Evolutionary conservation across 2,797 vertebrate genomes (phyloP).

Genomic region (Pitangus sulphuratus): DNA sequence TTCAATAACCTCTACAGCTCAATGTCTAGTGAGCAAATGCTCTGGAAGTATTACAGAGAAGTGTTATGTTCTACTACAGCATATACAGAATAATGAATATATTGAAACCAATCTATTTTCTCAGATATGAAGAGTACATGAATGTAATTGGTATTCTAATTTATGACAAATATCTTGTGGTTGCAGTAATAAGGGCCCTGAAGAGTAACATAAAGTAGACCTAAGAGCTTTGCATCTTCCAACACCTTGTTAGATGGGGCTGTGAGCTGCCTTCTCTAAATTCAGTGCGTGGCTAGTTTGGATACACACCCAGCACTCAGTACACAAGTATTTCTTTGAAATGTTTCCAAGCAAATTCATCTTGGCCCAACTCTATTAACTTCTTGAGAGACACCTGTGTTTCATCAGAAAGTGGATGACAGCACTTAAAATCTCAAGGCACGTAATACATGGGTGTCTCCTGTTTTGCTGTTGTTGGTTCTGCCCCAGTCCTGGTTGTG

Average conservation of each 20-base stretch:
- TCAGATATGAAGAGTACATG: not conserved
- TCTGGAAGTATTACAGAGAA: not conserved
- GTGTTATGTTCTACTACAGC: not conserved
- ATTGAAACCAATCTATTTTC: slow-evolving; percentile 3
- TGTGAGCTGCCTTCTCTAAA: not conserved
- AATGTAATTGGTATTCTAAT: slow-evolving; percentile 10
- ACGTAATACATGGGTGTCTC: accelerated
- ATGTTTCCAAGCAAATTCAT: not conserved
- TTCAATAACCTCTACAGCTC: slow-evolving; percentile 9
- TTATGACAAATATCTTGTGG: not conserved
- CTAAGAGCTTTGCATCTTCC: not conserved
- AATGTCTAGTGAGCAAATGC: not conserved
- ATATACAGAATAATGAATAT: not conserved
- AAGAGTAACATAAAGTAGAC: not conserved
- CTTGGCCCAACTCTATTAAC: not conserved
- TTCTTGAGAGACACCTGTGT: not conserved
- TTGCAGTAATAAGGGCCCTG: not conserved
- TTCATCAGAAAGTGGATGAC: not conserved
- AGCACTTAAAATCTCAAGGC: not conserved
- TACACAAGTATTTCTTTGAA: not conserved
- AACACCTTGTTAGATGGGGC: not conserved
- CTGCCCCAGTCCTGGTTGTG: accelerated
- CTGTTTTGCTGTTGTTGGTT: not conserved
- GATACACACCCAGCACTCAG: not conserved
- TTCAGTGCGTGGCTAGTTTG: not conserved